Evolutionary conservation across 1,140 invertebrate species (phyloP).

Genomic region (Hyles euphorbiae): DNA sequence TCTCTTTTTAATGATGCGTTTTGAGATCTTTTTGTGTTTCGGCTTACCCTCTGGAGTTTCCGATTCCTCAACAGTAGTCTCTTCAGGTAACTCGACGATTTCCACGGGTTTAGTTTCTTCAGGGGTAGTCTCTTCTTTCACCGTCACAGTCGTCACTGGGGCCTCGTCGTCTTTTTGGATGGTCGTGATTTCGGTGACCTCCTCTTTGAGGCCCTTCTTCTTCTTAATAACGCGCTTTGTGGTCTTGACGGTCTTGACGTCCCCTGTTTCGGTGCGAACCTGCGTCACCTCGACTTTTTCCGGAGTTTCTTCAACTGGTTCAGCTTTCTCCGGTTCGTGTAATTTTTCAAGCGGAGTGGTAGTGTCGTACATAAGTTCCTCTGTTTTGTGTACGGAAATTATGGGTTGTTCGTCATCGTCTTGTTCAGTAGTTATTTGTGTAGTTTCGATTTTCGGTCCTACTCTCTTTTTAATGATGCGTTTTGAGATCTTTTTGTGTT

Average conservation of each 20-base stretch:
- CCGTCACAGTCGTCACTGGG: conserved; percentile 19
- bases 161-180: conserved; percentile 36
- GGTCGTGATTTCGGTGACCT: conserved; percentile 26
- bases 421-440: conserved; percentile 40
- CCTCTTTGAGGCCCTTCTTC: conserved; percentile 27
- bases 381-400: conserved; percentile 26
- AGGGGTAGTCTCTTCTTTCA: conserved; percentile 14
- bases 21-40: conserved; percentile 30
- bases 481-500: conserved; percentile 48
- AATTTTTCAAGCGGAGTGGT: conserved; percentile 1
- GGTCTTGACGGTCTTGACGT: conserved; percentile 7
- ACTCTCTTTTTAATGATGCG: conserved; percentile 23
- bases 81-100: conserved; percentile 25
- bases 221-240: conserved; percentile 19
- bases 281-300: conserved; percentile 23
- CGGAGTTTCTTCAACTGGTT: conserved; percentile 16
- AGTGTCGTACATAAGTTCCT: conserved; percentile 27
- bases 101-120: background rate
- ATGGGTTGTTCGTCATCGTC: conserved; percentile 37
- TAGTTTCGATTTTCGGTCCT: conserved; percentile 17
- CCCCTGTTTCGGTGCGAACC: conserved; percentile 18
- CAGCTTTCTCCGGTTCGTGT: conserved; percentile 20
- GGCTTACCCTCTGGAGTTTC: conserved; percentile 32
- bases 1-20: conserved; percentile 37
- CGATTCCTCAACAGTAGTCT: conserved; percentile 17